These are phyloP conservation scores for Podargus strigoides DNA, from an alignment of 2,797 vertebrate genomes.

Conservation along the genomic window DNA sequence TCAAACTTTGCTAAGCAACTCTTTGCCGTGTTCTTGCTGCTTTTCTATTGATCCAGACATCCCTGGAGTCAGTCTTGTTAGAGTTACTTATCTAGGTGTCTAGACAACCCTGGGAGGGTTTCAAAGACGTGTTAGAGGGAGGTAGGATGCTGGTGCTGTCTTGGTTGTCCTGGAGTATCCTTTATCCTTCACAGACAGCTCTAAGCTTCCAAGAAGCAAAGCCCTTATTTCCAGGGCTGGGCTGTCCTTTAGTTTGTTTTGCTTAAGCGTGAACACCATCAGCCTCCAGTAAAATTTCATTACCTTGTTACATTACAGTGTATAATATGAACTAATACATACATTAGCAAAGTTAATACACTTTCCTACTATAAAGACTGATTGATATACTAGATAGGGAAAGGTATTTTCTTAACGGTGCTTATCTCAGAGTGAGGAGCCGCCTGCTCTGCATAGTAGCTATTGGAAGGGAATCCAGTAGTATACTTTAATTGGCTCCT, in stretches of 20 bases:
- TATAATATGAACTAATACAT: background rate
- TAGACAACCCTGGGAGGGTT: accelerated
- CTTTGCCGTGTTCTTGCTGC: background rate
- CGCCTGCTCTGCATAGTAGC: accelerated
- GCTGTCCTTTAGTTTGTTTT: background rate
- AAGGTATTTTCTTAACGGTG: background rate
- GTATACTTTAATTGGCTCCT: constrained; percentile 8
- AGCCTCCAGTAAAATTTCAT: background rate
- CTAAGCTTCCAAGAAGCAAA: background rate
- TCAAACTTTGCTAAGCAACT: background rate
- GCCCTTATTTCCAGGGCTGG: background rate
- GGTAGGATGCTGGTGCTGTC: background rate
- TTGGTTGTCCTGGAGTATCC: background rate
- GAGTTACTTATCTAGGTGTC: background rate
- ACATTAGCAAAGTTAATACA: background rate
- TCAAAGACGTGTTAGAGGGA: background rate
- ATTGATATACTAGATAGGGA: background rate
- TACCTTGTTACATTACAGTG: background rate
- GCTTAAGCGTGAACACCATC: background rate
- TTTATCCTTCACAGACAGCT: background rate
- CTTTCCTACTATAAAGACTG: background rate
- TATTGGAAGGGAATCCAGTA: background rate
- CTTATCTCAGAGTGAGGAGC: background rate
- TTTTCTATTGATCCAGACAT: background rate
- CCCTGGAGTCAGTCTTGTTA: background rate